Evolutionary conservation across 1,140 invertebrate species (phyloP).

Genomic region (Trachelipus rathkii): DNA sequence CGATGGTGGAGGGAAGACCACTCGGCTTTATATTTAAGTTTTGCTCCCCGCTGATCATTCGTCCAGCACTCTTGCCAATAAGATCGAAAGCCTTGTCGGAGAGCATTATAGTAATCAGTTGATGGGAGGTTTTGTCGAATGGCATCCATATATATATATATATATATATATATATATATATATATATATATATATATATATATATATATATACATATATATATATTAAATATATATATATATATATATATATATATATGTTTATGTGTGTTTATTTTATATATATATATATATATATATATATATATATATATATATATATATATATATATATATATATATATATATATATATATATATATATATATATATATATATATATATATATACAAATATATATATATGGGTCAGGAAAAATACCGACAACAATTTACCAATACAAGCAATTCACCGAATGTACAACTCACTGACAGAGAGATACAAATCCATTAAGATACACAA

Average conservation of each 20-base stretch:
- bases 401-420: too few relatives aligned
- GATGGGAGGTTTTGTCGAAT: too few relatives aligned
- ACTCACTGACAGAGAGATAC: too few relatives aligned
- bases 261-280: background rate
- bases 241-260: background rate
- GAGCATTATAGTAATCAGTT: too few relatives aligned
- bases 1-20: too few relatives aligned
- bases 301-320: background rate
- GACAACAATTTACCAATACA: too few relatives aligned
- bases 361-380: constrained; percentile 6
- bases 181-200: background rate
- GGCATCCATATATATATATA: background rate
- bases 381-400: background rate
- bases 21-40: too few relatives aligned
- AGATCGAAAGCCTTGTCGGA: too few relatives aligned
- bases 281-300: background rate
- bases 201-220: background rate
- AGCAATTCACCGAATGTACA: too few relatives aligned
- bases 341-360: constrained; percentile 13
- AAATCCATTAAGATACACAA: too few relatives aligned
- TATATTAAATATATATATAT: background rate
- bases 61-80: too few relatives aligned
- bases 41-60: too few relatives aligned
- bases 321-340: constrained; percentile 9
- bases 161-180: constrained; percentile 13